Base-by-base conservation (phyloP, 30 jellyfish, hydroid and myxozoan genomes). In the Phacellophora camtschatica region DNA sequence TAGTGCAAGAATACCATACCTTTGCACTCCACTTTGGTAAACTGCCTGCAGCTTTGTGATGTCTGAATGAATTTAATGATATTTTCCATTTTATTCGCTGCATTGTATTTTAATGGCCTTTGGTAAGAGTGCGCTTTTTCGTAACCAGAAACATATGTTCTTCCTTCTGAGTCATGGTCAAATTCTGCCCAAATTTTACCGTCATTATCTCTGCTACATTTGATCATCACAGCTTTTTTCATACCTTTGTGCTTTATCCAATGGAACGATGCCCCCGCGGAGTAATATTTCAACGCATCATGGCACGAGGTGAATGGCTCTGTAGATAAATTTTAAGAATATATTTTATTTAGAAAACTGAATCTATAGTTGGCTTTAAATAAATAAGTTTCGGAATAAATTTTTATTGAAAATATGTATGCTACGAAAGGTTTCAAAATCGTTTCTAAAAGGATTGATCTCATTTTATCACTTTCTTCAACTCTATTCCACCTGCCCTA, bases 31-130 rank as follows among this genome's bases (percentile, higher is more conserved):
- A 73, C 6, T 28, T 51, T 73, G 18, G 86, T 73, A 51, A 4
- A 32, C 23, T 73, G 86, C 35, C 41, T 73, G 61, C 86, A 73
- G 59, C 64, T 49, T 28, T 55, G 51, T 22, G 35, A 22, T 23
- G 71, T 61, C 10, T 73, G 74, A n/a, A 73, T 67, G 56, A 73
- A 61, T 18, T 74, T 74, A 51, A 43, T 31, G 22, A 73, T 51
- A 22, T 73, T 74, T 8, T 43, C 37, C 53, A 73, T 5, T 15
- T 29, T 56, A 30, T 73, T 73, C 18, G n/a, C 20, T 11, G 2
- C 4, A 46, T 46, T 10, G 61, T 46, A 46, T 8, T 46, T 46
- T 23, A 46, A 46, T 46, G n/a, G n/a, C 61, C 20, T 46, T 28
- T 46, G n/a, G 61, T 46, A 46, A 16, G 61, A 46, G 20, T 3